A percentile compares a stretch with the other conserved stretches of the same genome.
phyloP scores from a whole-genome alignment of 2,888 invertebrate genomes.

The Brachycybe producta region DNA sequence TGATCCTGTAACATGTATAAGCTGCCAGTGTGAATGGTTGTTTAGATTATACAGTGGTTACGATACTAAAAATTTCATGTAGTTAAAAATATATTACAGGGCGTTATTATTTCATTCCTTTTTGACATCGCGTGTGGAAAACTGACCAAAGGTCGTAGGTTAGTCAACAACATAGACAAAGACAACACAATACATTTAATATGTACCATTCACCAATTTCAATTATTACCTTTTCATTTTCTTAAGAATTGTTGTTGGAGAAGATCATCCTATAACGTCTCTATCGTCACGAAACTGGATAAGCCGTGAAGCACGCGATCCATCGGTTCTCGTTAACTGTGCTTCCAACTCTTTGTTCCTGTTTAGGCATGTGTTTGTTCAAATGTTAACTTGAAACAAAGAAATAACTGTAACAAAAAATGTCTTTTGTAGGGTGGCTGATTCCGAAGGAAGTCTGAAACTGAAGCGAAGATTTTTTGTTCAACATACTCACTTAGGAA shows the following conservation, averaged over 20 bases:
- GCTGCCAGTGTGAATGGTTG: no score
- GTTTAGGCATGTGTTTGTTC: constrained; percentile 41
- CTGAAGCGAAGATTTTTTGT: constrained; percentile 53
- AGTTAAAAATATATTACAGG: constrained; percentile 32
- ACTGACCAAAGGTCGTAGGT: constrained; percentile 52
- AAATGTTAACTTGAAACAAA: no score
- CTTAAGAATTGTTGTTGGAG: constrained; percentile 38
- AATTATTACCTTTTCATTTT: background rate
- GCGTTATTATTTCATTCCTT: constrained; percentile 53
- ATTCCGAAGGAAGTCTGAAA: constrained; percentile 51
- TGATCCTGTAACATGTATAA: no score
- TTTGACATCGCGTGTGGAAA: constrained; percentile 53
- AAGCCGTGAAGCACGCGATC: constrained; percentile 56
- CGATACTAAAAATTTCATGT: no score
- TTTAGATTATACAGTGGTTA: no score
- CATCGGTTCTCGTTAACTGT: constrained; percentile 62
- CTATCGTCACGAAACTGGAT: constrained; percentile 70
- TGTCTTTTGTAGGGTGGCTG: constrained; percentile 41
- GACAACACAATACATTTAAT: background rate
- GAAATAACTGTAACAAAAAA: no score
- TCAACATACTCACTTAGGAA: constrained; percentile 44
- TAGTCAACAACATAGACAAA: constrained; percentile 24
- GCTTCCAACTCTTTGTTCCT: constrained; percentile 60
- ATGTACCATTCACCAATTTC: background rate
- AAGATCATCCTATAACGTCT: constrained; percentile 54